Percentiles rank a stretch among this genome's conserved stretches.
Evolutionary conservation across 2,888 invertebrate genomes (phyloP).

Genomic region (Drosophila mercatorum): DNA sequence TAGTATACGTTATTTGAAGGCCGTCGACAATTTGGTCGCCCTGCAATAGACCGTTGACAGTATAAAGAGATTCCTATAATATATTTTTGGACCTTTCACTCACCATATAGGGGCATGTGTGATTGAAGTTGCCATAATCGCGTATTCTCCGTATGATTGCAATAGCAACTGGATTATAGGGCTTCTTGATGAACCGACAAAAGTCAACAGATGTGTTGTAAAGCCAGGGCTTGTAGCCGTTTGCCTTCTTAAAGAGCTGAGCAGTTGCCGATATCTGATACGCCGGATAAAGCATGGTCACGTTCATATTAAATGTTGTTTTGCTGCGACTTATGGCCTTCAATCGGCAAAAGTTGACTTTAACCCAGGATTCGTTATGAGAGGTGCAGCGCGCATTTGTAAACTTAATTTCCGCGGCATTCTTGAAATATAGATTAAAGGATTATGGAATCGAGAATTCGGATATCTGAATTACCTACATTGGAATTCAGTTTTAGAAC

Average conservation of each 20-base stretch:
- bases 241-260: background rate
- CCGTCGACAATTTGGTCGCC: too few species aligned
- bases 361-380: background rate
- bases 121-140: background rate
- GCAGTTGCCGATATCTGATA: background rate
- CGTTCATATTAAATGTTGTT: background rate
- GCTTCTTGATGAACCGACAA: background rate
- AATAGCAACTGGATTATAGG: background rate
- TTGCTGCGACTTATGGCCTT: background rate
- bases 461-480: background rate
- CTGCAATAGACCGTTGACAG: too few species aligned
- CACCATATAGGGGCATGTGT: background rate
- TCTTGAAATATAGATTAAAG: background rate
- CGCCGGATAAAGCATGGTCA: background rate
- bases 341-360: background rate
- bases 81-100: background rate
- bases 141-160: background rate
- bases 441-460: background rate
- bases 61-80: too few species aligned
- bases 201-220: background rate
- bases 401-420: background rate
- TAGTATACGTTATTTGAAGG: too few species aligned
- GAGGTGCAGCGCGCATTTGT: background rate
- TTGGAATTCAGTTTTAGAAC: background rate
- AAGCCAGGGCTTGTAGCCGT: conserved; percentile 1